Evolutionary conservation across 2,888 invertebrate genomes (phyloP).

Genomic region (Ennomos fuscantarius): DNA sequence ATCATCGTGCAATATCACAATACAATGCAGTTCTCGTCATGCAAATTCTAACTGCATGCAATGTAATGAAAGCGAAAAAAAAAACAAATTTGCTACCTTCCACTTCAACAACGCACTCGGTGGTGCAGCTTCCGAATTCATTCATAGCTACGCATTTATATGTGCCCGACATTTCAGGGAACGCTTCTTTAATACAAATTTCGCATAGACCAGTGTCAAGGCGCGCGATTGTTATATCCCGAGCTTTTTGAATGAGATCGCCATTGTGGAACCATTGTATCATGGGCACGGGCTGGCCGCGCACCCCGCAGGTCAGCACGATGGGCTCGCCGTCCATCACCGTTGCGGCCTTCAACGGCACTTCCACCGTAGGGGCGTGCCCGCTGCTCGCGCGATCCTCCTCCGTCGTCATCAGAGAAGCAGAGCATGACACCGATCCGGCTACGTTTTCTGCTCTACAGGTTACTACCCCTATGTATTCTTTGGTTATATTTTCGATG

Average conservation of each 20-base stretch:
- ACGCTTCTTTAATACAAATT: conserved; percentile 93
- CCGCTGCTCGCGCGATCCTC: conserved; percentile 75
- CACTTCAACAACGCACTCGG: conserved; percentile 90
- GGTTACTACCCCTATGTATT: conserved; percentile 91
- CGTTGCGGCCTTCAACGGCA: conserved; percentile 88
- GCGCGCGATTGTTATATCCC: conserved; percentile 90
- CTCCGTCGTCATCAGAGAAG: conserved; percentile 87
- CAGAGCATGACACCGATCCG: conserved; percentile 95
- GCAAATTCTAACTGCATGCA: conserved; percentile 57
- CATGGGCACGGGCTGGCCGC: conserved; percentile 91
- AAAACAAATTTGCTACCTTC: conserved; percentile 87
- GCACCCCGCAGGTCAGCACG: conserved; percentile 88
- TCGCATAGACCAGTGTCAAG: conserved; percentile 92
- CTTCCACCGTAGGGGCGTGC: conserved; percentile 89
- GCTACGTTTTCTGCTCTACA: conserved; percentile 96
- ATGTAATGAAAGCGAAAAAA: conserved; percentile 33
- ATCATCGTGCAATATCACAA: conserved; percentile 38
- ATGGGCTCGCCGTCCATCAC: conserved; percentile 97
- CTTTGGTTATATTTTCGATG: conserved; percentile 89
- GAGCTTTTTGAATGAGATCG: conserved; percentile 89
- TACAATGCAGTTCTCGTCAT: conserved; percentile 41
- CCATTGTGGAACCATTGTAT: conserved; percentile 93
- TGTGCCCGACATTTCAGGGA: conserved; percentile 95
- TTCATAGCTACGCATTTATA: conserved; percentile 94
- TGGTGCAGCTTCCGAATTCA: conserved; percentile 92